phyloP scores from a whole-genome alignment of 2,113 vertebrate species.

The Ictidomys tridecemlineatus region DNA sequence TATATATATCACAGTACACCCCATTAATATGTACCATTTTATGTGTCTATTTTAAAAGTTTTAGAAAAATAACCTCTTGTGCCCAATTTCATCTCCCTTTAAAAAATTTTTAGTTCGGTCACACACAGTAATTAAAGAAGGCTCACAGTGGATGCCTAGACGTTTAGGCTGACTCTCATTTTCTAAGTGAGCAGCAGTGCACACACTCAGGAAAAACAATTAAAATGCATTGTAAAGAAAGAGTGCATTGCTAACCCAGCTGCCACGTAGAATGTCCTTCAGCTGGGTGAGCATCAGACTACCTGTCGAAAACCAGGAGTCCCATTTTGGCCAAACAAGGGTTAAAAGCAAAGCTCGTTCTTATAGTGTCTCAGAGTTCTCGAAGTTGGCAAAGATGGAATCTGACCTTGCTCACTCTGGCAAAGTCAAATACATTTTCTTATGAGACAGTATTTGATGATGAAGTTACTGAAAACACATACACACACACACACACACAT shows the following conservation, averaged over 20 bases:
- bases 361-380: not conserved
- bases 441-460: not conserved
- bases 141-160: not conserved
- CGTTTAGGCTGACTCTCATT: not conserved
- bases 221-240: not conserved
- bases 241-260: not conserved
- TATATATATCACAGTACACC: not conserved
- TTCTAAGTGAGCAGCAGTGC: not conserved
- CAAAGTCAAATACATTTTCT: slow-evolving; percentile 7
- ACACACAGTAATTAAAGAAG: slow-evolving; percentile 4
- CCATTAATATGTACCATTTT: not conserved
- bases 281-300: not conserved
- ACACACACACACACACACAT: too few relatives aligned
- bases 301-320: not conserved
- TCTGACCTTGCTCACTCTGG: not conserved
- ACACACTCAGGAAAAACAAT: not conserved
- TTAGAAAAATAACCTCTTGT: not conserved
- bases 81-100: not conserved
- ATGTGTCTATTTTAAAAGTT: not conserved
- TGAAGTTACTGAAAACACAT: not conserved
- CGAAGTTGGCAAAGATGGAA: not conserved
- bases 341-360: slow-evolving; percentile 35
- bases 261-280: not conserved
- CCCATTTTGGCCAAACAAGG: not conserved
- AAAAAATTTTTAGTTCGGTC: not conserved